A percentile compares a stretch with the other conserved stretches of the same genome.
These are phyloP conservation scores for Platorchestia sp. DNA, from an alignment of 1,140 invertebrate species.

Conservation along the genomic window DNA sequence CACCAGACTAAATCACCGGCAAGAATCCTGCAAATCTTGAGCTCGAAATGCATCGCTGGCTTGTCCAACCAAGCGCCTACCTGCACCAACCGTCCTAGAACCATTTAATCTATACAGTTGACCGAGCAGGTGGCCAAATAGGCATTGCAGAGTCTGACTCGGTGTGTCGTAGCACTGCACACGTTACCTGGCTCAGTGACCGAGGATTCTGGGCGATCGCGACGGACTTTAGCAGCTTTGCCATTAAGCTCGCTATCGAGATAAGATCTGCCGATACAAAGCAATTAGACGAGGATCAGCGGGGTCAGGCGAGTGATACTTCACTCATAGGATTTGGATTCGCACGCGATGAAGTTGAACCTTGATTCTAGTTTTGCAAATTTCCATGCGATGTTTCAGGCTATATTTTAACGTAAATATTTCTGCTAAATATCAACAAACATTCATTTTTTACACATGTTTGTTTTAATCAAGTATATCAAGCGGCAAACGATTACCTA, in stretches of 20 bases:
- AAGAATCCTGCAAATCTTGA: constrained; percentile 20
- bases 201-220: background rate
- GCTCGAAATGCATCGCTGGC: background rate
- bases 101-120: background rate
- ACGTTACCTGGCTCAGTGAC: background rate
- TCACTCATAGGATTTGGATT: background rate
- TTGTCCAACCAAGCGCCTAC: background rate
- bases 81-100: background rate
- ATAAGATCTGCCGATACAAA: constrained; percentile 12
- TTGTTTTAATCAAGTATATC: background rate
- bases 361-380: background rate
- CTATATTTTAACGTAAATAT: background rate
- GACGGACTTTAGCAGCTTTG: background rate
- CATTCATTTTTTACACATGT: too few relatives aligned
- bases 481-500: background rate
- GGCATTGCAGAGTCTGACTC: background rate
- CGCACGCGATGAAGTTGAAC: background rate
- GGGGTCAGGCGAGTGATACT: background rate
- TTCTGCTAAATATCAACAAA: background rate
- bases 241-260: background rate
- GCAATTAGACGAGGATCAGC: background rate
- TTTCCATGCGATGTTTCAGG: background rate
- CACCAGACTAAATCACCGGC: background rate
- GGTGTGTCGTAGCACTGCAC: background rate
- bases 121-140: background rate